Percentiles rank a stretch among this genome's conserved stretches.
Conservation (phyloP, 2,113 vertebrate genomes). For the Chionis minor region DNA sequence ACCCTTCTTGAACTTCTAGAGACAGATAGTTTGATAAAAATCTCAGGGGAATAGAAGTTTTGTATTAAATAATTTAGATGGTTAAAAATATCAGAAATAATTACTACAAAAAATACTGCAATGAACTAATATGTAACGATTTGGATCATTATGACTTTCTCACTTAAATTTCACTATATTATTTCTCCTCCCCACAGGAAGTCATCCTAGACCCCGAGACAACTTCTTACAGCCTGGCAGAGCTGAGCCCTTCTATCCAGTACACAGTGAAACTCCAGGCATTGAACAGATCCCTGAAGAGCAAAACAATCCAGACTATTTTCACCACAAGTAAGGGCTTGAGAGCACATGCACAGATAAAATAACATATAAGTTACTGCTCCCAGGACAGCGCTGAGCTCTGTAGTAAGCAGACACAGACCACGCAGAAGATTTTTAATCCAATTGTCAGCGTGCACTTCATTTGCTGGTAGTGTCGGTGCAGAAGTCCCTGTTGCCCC, state of each 20-base stretch:
- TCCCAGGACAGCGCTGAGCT: background rate
- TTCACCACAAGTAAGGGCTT: conserved; percentile 89
- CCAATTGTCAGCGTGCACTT: background rate
- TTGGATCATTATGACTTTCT: background rate
- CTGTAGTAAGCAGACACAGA: background rate
- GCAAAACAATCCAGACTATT: conserved; percentile 78
- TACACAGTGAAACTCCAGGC: conserved; percentile 89
- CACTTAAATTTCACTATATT: background rate
- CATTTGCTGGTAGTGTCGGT: background rate
- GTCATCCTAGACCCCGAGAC: conserved; percentile 85
- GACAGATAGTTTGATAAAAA: background rate
- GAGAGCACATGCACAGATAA: background rate
- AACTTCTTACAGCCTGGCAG: conserved; percentile 86
- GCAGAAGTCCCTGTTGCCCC: background rate
- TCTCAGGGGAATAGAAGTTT: background rate
- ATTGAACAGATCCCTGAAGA: conserved; percentile 81
- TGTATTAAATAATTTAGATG: background rate
- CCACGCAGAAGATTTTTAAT: background rate
- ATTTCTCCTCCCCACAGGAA: conserved; percentile 75
- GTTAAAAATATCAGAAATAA: background rate
- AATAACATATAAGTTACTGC: background rate
- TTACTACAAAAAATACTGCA: background rate
- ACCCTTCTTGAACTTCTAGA: background rate
- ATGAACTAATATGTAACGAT: background rate
- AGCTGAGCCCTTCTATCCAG: conserved; percentile 86